Evolutionary conservation across 2,797 vertebrate genomes (phyloP), one percentile per base, ranked within the genome.

Genomic region (Spinus pinus): DNA sequence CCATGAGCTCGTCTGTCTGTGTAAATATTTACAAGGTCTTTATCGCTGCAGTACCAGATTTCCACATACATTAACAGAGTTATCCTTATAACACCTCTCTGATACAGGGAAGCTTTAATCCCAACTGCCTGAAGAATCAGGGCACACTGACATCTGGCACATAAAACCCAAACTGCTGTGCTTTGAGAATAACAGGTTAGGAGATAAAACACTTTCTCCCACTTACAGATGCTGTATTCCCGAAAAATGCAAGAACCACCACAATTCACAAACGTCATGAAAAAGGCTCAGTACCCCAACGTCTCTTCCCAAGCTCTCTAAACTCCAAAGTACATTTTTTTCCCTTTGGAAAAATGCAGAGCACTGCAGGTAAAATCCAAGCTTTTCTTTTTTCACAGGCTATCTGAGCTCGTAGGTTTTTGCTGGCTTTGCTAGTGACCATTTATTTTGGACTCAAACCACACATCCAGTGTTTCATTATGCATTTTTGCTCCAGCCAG

Each of bases 21-120:
- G 79, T 96, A 95, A 94, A 96, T 95, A 96, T 94, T 96, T 91
- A 90, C 94, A 93, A 56, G 72, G 66, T 83, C 85, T 96, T 93
- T 94, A 96, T 94, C 44, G 1, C 80, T 70, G 73, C 56, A 67
- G 78, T 33, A 81, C 89, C 73, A 94, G 75, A 81, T 74, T 93
- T 90, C 75, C 51, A 89, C 58, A 65, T 2, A 24, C 72, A 60
- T 74, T 92, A 91, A 89, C 39, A 5, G 79, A 91, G 79, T 91
- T 94, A 94, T 69, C 89, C 81, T 90, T 58, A 17, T 71, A 93
- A 62, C 75, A 91, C 81, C 89, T 81, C 92, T 87, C 65, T 75
- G 91, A 90, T 65, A 86, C 10, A 37, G 72, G 44, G 47, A 69
- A 81, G 41, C 75, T 86, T 91, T 96, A 90, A 96, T 90, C 77